These are phyloP conservation scores for Otolemur crassicaudatus DNA, from an alignment of 2,797 vertebrate species.

Conservation along the genomic window DNA sequence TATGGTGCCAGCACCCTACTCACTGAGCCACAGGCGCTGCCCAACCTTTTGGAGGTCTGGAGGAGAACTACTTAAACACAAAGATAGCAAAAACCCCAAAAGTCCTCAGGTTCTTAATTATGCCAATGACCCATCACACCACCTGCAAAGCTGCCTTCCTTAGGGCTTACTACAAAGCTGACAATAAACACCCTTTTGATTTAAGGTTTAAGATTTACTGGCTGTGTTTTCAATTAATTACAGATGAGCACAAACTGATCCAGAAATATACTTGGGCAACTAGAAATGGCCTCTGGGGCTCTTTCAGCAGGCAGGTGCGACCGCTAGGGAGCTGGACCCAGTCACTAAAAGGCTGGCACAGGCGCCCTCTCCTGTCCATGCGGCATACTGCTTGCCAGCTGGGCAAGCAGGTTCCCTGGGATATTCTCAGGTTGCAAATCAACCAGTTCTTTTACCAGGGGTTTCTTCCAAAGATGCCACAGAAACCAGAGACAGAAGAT, in stretches of 20 bases:
- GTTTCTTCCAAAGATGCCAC: neutral
- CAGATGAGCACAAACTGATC: neutral
- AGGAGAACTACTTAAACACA: neutral
- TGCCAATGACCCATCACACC: neutral
- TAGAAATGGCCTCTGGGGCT: neutral
- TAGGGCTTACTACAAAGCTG: neutral
- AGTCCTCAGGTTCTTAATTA: neutral
- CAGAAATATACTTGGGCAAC: neutral
- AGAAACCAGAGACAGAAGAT: neutral
- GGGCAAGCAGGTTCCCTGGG: neutral
- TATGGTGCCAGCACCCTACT: too few species aligned
- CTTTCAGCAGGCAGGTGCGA: neutral
- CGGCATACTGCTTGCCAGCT: neutral
- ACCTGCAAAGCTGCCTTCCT: neutral
- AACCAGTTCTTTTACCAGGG: neutral
- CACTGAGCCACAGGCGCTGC: too few species aligned
- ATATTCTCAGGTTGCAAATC: neutral
- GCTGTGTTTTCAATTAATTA: neutral
- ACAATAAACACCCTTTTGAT: neutral
- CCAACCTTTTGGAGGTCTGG: neutral
- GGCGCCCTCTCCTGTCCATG: constrained; percentile 56
- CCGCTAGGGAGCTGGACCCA: neutral
- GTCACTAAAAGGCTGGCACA: neutral
- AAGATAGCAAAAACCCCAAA: neutral
- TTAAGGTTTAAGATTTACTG: neutral